These are phyloP conservation scores for Choristoneura rosaceana DNA, from an alignment of 2,888 invertebrate species.

Conservation along the genomic window DNA sequence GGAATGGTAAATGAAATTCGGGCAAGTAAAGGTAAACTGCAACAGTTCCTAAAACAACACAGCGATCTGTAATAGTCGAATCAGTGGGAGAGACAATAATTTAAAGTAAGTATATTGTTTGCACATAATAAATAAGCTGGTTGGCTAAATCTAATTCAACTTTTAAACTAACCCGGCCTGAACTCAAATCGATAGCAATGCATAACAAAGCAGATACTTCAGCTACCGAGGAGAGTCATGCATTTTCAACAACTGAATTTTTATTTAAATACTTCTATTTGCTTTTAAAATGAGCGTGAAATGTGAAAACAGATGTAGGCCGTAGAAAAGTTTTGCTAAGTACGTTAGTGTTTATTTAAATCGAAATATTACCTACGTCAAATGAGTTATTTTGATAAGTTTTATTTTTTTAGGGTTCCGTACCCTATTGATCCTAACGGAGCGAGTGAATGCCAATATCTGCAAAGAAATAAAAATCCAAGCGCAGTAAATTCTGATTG, in stretches of 20 bases:
- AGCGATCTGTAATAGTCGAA: too few species aligned
- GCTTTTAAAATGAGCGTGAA: slow-evolving; percentile 45
- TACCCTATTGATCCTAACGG: neutral
- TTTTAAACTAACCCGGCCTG: slow-evolving; percentile 27
- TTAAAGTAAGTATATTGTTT: too few species aligned
- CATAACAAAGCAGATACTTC: slow-evolving; percentile 54
- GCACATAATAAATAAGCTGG: too few species aligned
- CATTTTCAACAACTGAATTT: slow-evolving; percentile 58
- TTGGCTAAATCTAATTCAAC: slow-evolving; percentile 15
- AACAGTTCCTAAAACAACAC: too few species aligned
- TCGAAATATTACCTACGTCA: neutral
- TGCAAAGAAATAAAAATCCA: too few species aligned
- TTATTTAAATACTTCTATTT: slow-evolving; percentile 57
- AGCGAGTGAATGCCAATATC: too few species aligned
- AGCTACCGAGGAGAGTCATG: slow-evolving; percentile 50
- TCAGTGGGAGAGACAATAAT: too few species aligned
- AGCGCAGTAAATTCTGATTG: too few species aligned
- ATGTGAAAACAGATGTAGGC: neutral
- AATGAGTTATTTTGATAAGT: neutral
- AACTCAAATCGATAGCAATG: slow-evolving; percentile 56
- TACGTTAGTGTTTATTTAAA: neutral
- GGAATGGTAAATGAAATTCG: too few species aligned
- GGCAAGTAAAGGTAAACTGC: too few species aligned
- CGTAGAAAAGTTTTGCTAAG: neutral
- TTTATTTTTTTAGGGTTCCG: neutral